Conservation (phyloP, 2,888 invertebrate genomes). For the Strigamia crassipes region DNA sequence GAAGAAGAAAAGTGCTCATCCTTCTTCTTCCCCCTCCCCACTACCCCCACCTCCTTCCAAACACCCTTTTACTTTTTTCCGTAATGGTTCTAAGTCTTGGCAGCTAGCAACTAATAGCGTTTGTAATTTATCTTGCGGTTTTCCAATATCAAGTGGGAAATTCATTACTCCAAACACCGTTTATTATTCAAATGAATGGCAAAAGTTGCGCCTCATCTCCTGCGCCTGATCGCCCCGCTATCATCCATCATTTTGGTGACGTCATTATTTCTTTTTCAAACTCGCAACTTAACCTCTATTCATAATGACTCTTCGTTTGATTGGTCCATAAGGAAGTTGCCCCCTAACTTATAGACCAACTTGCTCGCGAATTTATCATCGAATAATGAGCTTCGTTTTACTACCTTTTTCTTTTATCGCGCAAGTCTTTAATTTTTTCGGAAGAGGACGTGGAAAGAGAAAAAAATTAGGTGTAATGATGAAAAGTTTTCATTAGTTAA, state of each 20-base stretch:
- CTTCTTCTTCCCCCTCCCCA: not conserved
- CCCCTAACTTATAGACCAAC: not conserved
- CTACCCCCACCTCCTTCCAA: not conserved
- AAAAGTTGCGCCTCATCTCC: slow-evolving; percentile 31
- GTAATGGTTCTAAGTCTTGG: not conserved
- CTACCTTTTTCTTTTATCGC: slow-evolving; percentile 29
- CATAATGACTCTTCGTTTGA: slow-evolving; percentile 27
- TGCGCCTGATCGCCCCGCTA: not conserved
- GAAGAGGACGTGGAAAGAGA: not conserved
- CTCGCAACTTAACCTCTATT: not conserved
- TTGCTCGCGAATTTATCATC: slow-evolving; percentile 1
- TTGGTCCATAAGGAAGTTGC: slow-evolving; percentile 34
- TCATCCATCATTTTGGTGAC: slow-evolving; percentile 27
- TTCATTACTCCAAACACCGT: slow-evolving; percentile 23
- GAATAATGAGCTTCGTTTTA: slow-evolving; percentile 28
- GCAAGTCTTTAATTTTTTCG: not conserved
- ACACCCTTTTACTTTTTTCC: not conserved
- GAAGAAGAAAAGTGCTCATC: not conserved
- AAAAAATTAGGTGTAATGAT: slow-evolving; percentile 1
- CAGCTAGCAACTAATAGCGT: slow-evolving; percentile 1
- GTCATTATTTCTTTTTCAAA: not conserved
- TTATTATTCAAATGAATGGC: slow-evolving; percentile 32
- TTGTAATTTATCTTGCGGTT: slow-evolving; percentile 18
- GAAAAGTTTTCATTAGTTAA: slow-evolving; percentile 4
- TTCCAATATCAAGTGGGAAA: slow-evolving; percentile 6